Conservation (phyloP, 2,797 vertebrate genomes). For the Amniataba percoides region DNA sequence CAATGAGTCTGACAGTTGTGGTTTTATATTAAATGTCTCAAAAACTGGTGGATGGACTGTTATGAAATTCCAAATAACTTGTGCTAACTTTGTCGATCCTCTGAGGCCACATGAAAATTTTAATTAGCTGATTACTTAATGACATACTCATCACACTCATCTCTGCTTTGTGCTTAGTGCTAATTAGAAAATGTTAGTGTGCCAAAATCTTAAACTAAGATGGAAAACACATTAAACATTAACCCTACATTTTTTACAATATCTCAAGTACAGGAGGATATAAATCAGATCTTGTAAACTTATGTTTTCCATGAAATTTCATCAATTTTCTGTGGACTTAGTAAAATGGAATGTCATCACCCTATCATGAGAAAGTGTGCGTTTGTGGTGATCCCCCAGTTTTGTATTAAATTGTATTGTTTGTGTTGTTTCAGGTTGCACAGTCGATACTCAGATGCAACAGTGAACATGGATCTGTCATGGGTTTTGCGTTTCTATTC, state of each 20-base stretch:
- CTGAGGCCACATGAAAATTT: not conserved
- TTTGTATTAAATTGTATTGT: not conserved
- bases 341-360: not conserved
- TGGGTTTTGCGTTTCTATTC: not conserved
- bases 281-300: not conserved
- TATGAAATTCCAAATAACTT: not conserved
- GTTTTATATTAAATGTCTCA: not conserved
- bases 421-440: not conserved
- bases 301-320: not conserved
- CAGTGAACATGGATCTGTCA: not conserved
- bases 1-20: not conserved
- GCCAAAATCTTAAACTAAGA: not conserved
- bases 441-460: not conserved
- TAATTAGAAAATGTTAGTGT: not conserved
- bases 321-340: not conserved
- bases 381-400: not conserved
- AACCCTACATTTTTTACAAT: too few species aligned
- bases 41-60: not conserved
- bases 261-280: not conserved
- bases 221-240: not conserved
- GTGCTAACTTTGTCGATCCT: not conserved
- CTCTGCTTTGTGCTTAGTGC: not conserved
- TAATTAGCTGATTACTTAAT: not conserved
- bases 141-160: not conserved
- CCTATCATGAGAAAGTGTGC: not conserved